Conservation (phyloP, 2,113 vertebrate species). For the Neolamprologus hecqui region DNA sequence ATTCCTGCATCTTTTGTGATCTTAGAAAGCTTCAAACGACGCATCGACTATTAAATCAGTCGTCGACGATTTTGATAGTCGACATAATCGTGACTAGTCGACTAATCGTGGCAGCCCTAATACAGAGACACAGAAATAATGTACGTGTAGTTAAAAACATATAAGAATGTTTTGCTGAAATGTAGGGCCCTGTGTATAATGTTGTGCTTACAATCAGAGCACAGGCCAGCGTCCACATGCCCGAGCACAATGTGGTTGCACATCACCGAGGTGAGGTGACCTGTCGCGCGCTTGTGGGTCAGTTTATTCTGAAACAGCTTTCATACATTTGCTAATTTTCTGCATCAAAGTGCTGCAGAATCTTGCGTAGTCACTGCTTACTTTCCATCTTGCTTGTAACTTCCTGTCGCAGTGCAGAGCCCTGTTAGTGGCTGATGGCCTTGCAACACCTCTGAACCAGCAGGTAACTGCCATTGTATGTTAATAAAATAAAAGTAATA, state of each 20-base stretch:
- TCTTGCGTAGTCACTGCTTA: not conserved
- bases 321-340: not conserved
- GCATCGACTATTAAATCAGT: no score
- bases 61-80: no score
- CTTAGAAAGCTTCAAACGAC: no score
- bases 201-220: not conserved
- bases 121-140: not conserved
- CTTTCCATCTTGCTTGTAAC: not conserved
- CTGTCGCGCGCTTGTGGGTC: accelerated
- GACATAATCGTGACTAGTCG: accelerated
- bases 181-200: not conserved
- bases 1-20: no score
- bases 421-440: not conserved
- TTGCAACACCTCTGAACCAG: not conserved
- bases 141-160: not conserved
- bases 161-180: not conserved
- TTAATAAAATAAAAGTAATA: not conserved
- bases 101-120: not conserved
- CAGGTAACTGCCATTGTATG: not conserved
- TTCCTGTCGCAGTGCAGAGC: not conserved
- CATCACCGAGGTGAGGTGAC: not conserved
- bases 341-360: not conserved
- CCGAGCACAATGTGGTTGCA: not conserved
- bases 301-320: not conserved
- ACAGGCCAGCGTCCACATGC: not conserved